Evolutionary conservation across 2,888 invertebrate species (phyloP), one percentile per base, ranked within the genome.

Genomic region (Megamerina dolium): DNA sequence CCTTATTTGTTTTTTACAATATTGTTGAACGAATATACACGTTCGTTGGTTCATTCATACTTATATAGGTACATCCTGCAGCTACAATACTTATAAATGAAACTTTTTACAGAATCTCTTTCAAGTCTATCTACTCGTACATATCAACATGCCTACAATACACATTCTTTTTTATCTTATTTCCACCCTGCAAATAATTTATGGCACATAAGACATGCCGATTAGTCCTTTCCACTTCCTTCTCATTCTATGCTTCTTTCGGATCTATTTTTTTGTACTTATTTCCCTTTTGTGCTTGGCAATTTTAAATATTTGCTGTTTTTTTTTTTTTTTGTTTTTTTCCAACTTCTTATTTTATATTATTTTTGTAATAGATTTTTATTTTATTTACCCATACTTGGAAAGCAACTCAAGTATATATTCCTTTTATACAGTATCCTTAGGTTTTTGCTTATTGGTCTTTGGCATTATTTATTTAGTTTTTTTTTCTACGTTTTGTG

Each of bases 1-100:
- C n/a, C n/a, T n/a, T n/a, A n/a, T n/a, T n/a, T n/a, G n/a, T n/a
- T n/a, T n/a, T n/a, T n/a, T n/a, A n/a, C n/a, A n/a, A n/a, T n/a
- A n/a, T n/a, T n/a, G n/a, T n/a, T n/a, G n/a, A n/a, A n/a, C n/a
- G n/a, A n/a, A n/a, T n/a, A 63, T 63, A 63, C 61, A 63, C 59
- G 55, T 59, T 52, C 58, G 53, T 54, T n/a, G n/a, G n/a, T n/a
- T n/a, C n/a, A n/a, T n/a, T n/a, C n/a, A n/a, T n/a, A n/a, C n/a
- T n/a, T n/a, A n/a, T n/a, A n/a, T n/a, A n/a, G n/a, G n/a, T n/a
- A n/a, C n/a, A 55, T 58, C 58, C 63, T 60, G 55, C 53, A 59
- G 55, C 61, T 56, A 54, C 51, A 59, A 61, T 58, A 58, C 61
- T 61, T 61, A 53, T 58, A 56, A 60, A 60, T 57, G 56, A 53